Evolutionary conservation across 1,140 invertebrate genomes (phyloP), one percentile per base, ranked within the genome.

Genomic region (Microplitis demolitor): DNA sequence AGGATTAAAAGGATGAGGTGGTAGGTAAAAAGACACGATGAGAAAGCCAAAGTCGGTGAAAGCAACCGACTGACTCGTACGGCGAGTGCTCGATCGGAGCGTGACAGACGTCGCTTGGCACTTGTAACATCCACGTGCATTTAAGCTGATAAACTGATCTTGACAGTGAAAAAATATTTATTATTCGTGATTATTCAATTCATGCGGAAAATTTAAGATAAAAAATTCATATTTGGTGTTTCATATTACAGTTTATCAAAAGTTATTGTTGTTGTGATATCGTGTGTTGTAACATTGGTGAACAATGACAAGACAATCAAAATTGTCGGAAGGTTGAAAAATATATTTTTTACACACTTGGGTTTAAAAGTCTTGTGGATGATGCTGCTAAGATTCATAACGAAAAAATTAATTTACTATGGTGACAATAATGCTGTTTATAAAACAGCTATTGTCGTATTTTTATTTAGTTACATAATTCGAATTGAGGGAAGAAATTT

Each of bases 11-110:
- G 51, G 54, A 71, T 62, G 53, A 70, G 37, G 50, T 54, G 35
- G 62, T 64, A 66, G 9, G 16, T 14, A 2, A n/a, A 11, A 37
- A 37, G 33, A 45, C 51, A 24, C 50, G 33, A 37, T 64, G 73
- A 69, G 73, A 74, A 74, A 74, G 73, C 73, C 66, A 69, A 74
- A 74, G 64, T 64, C 58, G 73, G 73, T 74, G 73, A 74, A 74
- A 74, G 73, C 73, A 74, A 62, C 16, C 66, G 53, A 50, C 64
- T 45, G 53, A 67, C 73, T 66, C 34, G 16, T 16, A n/a, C 14
- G 9, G 60, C 60, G 24, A 60, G 35, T 34, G 66, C 31, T 54
- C 51, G 63, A 67, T 66, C 50, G 16, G 62, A 71, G 58, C 58
- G 54, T 71, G 51, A 58, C 56, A 72, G 71, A 67, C 68, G 68